These are phyloP conservation scores for Opisthocomus hoazin DNA, from an alignment of 2,113 vertebrate genomes.

Conservation along the genomic window DNA sequence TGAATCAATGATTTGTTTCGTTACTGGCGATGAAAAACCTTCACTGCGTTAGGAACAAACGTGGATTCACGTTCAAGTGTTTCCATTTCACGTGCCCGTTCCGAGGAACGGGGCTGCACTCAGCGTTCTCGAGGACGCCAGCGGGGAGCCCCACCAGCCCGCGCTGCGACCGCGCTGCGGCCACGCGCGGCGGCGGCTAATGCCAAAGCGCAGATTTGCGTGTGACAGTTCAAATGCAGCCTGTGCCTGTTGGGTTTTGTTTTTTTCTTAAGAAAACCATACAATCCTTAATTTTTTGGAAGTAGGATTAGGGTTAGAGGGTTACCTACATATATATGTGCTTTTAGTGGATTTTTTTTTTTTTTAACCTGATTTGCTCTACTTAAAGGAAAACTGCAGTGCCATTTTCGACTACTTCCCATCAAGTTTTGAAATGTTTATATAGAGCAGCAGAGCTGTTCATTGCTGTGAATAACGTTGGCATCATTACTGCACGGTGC, in stretches of 20 bases:
- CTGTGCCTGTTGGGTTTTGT: neutral
- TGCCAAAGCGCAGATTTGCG: neutral
- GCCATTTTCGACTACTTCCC: neutral
- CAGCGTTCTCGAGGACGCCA: neutral
- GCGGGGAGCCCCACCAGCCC: neutral
- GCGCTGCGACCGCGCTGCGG: neutral
- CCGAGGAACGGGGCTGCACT: neutral
- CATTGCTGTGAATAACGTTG: constrained; percentile 23
- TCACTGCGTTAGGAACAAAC: neutral
- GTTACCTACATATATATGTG: constrained; percentile 35
- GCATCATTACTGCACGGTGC: neutral
- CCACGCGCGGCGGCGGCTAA: neutral
- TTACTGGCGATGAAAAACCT: neutral
- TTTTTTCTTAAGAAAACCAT: neutral
- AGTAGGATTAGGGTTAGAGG: constrained; percentile 46
- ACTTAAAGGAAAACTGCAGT: constrained; percentile 48
- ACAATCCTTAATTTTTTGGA: neutral
- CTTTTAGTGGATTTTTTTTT: constrained; percentile 41
- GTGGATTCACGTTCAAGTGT: constrained; percentile 16
- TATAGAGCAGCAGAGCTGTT: neutral
- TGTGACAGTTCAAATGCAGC: neutral
- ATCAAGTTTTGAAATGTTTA: neutral
- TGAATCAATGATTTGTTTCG: constrained; percentile 35
- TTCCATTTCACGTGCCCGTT: neutral
- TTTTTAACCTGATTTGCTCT: constrained; percentile 12